Evolutionary conservation across 2,888 invertebrate species (phyloP), one percentile per base, ranked within the genome.

Genomic region (Rotaria magnacalcarata): DNA sequence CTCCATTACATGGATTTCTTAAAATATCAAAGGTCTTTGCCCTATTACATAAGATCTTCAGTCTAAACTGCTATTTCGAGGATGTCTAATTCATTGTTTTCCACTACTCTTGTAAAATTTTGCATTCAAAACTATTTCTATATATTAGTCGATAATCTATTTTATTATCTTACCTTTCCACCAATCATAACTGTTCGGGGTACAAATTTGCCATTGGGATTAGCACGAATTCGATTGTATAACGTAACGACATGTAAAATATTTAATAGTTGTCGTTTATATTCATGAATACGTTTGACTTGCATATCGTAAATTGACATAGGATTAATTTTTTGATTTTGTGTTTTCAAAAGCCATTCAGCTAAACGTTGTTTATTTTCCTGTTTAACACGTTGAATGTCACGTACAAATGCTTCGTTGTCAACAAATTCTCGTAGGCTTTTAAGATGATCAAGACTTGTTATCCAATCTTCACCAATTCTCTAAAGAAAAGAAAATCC

Each of bases 261-360:
- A 92, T 98, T 99, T 89, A 99, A 92, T 88, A 99, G 93, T 91
- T 99, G 99, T 6, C 99, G 94, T 92, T 99, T 99, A 93, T 99
- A 99, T 92, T 99, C 99, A 92, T 99, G 99, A 89, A 99, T 98
- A 89, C 99, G 94, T 92, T 99, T 99, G 89, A 98, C 97, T 87
- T 92, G 92, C 88, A 99, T 95, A 90, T 99, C 99, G 91, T 96
- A 99, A 93, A 99, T 95, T 85, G 97, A 97, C 7, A 96, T 94
- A 0, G 96, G 94, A 91, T 99, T 98, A 85, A 97, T 93, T 89
- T 94, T 94, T 34, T 97, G 93, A 2, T 95, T 95, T 88, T 97
- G 97, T 60, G 96, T 95, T 87, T 94, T 93, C 90, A 96, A 95
- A 87, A 99, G 93, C 88, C 95, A 92, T 87, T 95, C 93, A 0